Evolutionary conservation across 1,140 invertebrate genomes (phyloP).

Genomic region (Pogonomyrmex barbatus): DNA sequence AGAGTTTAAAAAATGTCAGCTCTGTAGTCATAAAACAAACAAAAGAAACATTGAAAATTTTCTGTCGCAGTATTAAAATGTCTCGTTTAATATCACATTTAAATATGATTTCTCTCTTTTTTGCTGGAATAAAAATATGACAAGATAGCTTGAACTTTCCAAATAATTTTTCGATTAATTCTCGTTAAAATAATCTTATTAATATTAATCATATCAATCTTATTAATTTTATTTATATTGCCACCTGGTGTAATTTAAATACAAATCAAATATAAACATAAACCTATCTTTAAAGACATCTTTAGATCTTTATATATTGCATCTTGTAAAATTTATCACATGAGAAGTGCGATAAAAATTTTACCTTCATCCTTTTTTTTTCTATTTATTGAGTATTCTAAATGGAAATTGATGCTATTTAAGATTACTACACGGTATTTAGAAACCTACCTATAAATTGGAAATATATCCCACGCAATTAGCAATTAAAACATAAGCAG

Average conservation of each 20-base stretch:
- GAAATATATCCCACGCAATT: slow-evolving; percentile 43
- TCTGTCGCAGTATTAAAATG: background rate
- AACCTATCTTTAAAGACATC: background rate
- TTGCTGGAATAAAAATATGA: background rate
- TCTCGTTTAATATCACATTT: background rate
- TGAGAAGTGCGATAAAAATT: background rate
- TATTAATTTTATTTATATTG: background rate
- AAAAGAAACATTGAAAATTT: background rate
- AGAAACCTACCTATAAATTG: slow-evolving; percentile 11
- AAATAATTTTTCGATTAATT: background rate
- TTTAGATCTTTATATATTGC: background rate
- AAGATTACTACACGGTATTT: slow-evolving; percentile 4
- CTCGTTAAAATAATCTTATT: background rate
- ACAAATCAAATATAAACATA: background rate
- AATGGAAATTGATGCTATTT: background rate
- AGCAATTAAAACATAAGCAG: slow-evolving; percentile 42
- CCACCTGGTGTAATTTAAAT: background rate
- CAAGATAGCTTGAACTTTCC: background rate
- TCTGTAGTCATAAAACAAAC: background rate
- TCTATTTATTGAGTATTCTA: background rate
- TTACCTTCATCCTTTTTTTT: background rate
- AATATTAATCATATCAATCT: too few species aligned
- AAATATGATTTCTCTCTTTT: background rate
- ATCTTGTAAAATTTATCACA: background rate
- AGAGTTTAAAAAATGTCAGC: background rate